phyloP scores from a whole-genome alignment of 2,888 invertebrate genomes.

The Ephialtes manifestator region DNA sequence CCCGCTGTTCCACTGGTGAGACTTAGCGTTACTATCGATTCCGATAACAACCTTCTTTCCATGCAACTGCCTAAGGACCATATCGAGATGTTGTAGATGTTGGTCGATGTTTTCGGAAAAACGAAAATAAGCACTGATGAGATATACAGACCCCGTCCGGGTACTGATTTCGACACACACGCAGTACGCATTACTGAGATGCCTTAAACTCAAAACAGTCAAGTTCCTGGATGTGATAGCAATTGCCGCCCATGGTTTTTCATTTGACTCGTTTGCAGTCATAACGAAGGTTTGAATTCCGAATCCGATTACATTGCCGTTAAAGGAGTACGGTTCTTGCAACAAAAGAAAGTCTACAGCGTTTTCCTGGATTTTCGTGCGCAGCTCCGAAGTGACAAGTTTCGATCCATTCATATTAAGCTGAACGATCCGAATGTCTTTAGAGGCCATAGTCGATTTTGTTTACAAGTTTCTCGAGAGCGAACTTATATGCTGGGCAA shows the following conservation, averaged over 20 bases:
- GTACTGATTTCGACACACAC: background rate
- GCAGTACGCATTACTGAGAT: conserved; percentile 12
- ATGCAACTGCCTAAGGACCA: conserved; percentile 11
- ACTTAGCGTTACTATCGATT: background rate
- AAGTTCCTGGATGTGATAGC: background rate
- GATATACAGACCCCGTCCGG: background rate
- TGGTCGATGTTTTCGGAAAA: background rate
- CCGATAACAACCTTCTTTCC: too few species aligned
- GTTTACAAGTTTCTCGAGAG: background rate
- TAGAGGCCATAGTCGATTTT: conserved; percentile 21
- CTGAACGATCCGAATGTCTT: background rate
- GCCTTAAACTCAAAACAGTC: background rate
- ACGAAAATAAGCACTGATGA: conserved; percentile 5
- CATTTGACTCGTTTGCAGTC: background rate
- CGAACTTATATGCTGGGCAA: conserved; percentile 8
- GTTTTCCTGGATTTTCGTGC: background rate
- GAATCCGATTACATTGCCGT: background rate
- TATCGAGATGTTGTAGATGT: background rate
- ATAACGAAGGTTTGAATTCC: background rate
- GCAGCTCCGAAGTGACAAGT: background rate
- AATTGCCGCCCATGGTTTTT: too few species aligned
- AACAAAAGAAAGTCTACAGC: background rate
- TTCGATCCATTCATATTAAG: conserved; percentile 4
- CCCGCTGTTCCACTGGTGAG: background rate
- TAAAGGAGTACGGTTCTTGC: background rate